phyloP scores from a whole-genome alignment of 1,140 invertebrate genomes.

The Caenorhabditis tropicalis region DNA sequence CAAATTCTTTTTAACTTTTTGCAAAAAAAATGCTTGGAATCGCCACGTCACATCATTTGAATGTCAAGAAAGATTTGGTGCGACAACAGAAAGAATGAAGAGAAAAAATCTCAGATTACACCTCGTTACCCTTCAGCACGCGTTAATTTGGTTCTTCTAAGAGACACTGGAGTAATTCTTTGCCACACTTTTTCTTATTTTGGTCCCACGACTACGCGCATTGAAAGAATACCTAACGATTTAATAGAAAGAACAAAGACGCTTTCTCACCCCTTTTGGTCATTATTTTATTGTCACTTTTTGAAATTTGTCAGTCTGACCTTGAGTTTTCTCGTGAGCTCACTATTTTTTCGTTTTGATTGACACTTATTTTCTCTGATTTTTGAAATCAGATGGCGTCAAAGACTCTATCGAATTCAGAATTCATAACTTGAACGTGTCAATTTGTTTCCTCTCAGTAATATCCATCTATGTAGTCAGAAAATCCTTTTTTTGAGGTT shows the following conservation, averaged over 20 bases:
- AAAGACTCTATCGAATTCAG: neutral
- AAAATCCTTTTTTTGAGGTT: no score
- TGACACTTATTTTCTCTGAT: neutral
- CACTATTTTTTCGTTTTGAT: neutral
- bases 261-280: neutral
- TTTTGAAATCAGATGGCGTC: neutral
- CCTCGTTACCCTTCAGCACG: neutral
- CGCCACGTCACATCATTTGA: constrained; percentile 28
- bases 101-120: constrained; percentile 25
- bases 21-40: neutral
- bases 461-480: no score
- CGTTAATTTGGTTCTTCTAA: neutral
- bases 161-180: neutral
- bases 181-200: neutral
- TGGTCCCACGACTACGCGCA: neutral
- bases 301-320: neutral
- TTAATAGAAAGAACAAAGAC: neutral
- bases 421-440: neutral
- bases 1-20: neutral
- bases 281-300: neutral
- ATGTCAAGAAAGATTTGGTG: neutral
- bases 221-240: neutral
- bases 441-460: neutral
- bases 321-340: neutral
- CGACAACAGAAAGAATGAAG: neutral